Evolutionary conservation across 2,888 invertebrate genomes (phyloP).

Genomic region (Cosmopolites sordidus): DNA sequence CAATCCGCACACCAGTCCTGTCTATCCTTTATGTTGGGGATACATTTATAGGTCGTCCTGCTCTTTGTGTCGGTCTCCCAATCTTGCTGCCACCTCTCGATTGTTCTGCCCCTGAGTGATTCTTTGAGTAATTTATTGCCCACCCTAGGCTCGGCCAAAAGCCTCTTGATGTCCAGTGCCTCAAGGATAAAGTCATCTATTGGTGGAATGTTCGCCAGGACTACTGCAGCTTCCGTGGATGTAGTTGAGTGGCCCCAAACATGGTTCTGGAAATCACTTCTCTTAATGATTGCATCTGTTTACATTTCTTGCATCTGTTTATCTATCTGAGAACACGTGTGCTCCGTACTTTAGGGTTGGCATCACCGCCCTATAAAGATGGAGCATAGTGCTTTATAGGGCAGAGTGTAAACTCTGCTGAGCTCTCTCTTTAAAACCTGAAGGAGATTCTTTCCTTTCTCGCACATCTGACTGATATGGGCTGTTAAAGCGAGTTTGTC

Average conservation of each 20-base stretch:
- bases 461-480: background rate
- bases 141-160: too few relatives aligned
- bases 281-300: background rate
- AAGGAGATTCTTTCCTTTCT: background rate
- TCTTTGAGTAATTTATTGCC: too few relatives aligned
- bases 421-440: background rate
- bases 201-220: background rate
- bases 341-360: background rate
- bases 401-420: background rate
- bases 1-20: too few relatives aligned
- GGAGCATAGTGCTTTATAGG: background rate
- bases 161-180: background rate
- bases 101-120: background rate
- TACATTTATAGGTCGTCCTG: background rate
- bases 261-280: background rate
- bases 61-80: background rate
- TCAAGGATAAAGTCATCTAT: background rate
- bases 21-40: background rate
- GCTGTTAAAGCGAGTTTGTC: background rate
- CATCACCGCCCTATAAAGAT: background rate
- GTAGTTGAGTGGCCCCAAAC: background rate
- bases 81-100: background rate
- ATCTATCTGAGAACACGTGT: background rate
- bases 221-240: background rate
- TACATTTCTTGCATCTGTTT: background rate